These are phyloP conservation scores for Lethocerus indicus DNA, from an alignment of 1,140 invertebrate genomes.

Conservation along the genomic window DNA sequence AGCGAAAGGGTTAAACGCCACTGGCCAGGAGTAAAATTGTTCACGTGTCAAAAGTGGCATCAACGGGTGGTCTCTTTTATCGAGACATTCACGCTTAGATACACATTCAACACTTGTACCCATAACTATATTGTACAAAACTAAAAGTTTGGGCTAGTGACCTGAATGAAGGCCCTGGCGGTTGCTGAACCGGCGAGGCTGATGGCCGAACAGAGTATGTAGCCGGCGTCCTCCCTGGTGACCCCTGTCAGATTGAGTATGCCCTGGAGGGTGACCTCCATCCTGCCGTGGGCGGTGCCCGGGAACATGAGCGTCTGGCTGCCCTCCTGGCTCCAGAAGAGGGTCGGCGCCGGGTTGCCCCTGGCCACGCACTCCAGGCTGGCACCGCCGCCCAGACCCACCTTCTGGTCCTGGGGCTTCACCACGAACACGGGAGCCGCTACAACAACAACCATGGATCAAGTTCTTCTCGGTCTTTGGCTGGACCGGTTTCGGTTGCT, in stretches of 20 bases:
- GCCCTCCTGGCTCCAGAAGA: conserved; percentile 74
- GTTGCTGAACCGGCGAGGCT: conserved; percentile 69
- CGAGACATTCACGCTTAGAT: conserved; percentile 41
- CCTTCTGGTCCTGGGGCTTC: conserved; percentile 54
- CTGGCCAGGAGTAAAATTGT: too few relatives aligned
- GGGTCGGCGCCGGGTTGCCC: conserved; percentile 64
- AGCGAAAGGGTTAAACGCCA: too few relatives aligned
- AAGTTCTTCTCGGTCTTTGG: background rate
- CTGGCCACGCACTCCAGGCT: conserved; percentile 61
- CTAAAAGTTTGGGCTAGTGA: conserved; percentile 27
- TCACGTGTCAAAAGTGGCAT: too few relatives aligned
- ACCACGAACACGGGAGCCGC: conserved; percentile 59
- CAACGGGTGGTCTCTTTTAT: too few relatives aligned
- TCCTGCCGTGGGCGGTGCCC: conserved; percentile 52
- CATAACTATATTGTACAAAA: conserved; percentile 35
- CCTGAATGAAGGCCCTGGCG: conserved; percentile 52
- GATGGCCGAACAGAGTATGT: conserved; percentile 70
- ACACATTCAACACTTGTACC: too few relatives aligned
- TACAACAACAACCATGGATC: conserved; percentile 21
- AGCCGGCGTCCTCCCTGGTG: conserved; percentile 60
- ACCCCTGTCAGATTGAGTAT: conserved; percentile 55
- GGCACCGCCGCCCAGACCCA: conserved; percentile 52
- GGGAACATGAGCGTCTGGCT: conserved; percentile 68
- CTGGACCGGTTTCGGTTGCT: too few relatives aligned
- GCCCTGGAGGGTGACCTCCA: conserved; percentile 53